Conservation (phyloP, 2,888 invertebrate genomes). For the Calameuta filiformis region DNA sequence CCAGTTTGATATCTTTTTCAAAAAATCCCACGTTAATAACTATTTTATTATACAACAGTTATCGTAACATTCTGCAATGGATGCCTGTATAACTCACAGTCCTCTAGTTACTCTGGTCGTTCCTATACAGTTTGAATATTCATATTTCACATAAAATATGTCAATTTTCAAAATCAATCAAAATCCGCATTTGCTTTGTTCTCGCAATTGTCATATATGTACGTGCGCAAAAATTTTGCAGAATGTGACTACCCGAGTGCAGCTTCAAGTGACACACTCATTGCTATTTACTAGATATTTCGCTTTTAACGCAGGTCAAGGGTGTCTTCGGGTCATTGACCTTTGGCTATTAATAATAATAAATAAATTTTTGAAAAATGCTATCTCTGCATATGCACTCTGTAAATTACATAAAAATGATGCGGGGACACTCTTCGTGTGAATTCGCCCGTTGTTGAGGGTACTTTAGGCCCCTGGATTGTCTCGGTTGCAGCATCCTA, state of each 20-base stretch:
- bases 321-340: constrained; percentile 26
- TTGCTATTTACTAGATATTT: constrained; percentile 51
- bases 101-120: constrained; percentile 5
- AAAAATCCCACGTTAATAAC: not conserved
- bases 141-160: not conserved
- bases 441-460: constrained; percentile 35
- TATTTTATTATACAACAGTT: not conserved
- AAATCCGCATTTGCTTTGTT: constrained; percentile 16
- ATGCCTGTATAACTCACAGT: not conserved
- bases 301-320: constrained; percentile 43
- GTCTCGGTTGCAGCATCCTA: constrained; percentile 87
- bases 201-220: constrained; percentile 7
- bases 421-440: constrained; percentile 15
- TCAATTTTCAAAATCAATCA: not conserved
- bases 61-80: constrained; percentile 10
- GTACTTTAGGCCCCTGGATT: constrained; percentile 63
- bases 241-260: constrained; percentile 54
- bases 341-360: not conserved
- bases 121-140: not conserved
- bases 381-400: not conserved
- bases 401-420: not conserved
- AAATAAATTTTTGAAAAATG: not conserved
- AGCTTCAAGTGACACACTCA: constrained; percentile 54
- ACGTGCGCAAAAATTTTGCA: constrained; percentile 44
- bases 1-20: not conserved